Evolutionary conservation across 2,797 vertebrate species (phyloP), one percentile per base, ranked within the genome.

Genomic region (Melanotaenia nigrans): DNA sequence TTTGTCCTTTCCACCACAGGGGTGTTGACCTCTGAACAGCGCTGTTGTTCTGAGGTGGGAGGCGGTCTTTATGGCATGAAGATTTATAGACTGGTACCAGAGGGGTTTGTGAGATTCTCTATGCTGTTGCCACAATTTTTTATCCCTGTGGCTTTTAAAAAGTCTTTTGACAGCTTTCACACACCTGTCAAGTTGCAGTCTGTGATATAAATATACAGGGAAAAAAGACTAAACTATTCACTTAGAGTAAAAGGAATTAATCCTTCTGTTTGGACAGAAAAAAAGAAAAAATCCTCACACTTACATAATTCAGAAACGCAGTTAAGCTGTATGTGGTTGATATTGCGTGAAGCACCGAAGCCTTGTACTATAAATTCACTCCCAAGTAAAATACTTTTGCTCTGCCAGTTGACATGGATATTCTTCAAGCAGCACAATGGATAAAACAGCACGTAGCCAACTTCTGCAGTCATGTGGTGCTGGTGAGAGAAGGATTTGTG

Each of bases 1-100:
- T 67, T 77, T 71, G 87, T 91, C 91, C 89, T 88, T 76, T 86
- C 84, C 80, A 70, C 83, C 75, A 9, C 24, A 65, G 83, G 81
- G 85, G 75, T 61, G 73, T 67, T 38, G 72, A 55, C 61, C 73
- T 85, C 82, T 87, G 73, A 86, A 75, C 71, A 62, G 68, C 3
- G 25, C 69, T 85, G 87, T 91, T 85, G 72, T 72, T 45, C 68
- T n/a, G 59, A 56, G 77, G 53, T 61, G 35, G 79, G 67, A 54
- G 78, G 81, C 65, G 75, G 77, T 78, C 79, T 86, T 82, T 79
- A 82, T 80, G 71, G 77, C 86, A 86, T 83, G 82, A 78, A 84
- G 77, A 87, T 84, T 77, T 68, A 35, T 68, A 81, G 70, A 74
- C 68, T 72, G 68, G 79, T 82, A 79, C 76, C 71, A 61, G 51